Evolutionary conservation across 2,888 invertebrate genomes (phyloP).

Genomic region (Abrostola tripartita): DNA sequence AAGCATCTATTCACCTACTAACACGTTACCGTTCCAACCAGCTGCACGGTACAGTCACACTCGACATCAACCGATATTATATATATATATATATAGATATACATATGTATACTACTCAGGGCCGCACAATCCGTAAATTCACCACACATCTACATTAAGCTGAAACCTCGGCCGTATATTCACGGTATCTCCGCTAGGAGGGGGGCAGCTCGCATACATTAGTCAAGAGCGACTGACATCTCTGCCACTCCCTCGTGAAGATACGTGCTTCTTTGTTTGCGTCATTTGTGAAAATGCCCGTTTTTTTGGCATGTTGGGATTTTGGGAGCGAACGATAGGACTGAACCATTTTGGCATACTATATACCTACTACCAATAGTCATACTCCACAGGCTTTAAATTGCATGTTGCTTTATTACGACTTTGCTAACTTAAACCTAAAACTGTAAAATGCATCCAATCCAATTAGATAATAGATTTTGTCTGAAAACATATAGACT

Average conservation of each 20-base stretch:
- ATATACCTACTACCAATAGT: too few species aligned
- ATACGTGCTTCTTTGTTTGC: slow-evolving; percentile 49
- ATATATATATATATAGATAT: too few species aligned
- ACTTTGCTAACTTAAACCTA: too few species aligned
- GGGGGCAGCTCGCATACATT: slow-evolving; percentile 51
- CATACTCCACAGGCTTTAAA: too few species aligned
- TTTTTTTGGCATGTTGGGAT: slow-evolving; percentile 21
- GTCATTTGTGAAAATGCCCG: slow-evolving; percentile 32
- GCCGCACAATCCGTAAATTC: slow-evolving; percentile 27
- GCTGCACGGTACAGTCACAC: neutral
- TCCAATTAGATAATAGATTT: too few species aligned
- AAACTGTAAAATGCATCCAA: too few species aligned
- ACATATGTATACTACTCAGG: slow-evolving; percentile 26
- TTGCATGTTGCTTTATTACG: too few species aligned
- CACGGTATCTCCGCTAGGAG: slow-evolving; percentile 48
- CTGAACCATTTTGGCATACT: neutral
- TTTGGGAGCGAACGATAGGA: neutral
- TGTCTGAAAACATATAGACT: too few species aligned
- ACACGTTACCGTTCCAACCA: too few species aligned
- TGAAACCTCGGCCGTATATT: slow-evolving; percentile 51
- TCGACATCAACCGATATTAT: slow-evolving; percentile 12
- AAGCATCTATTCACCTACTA: too few species aligned
- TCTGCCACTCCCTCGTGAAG: slow-evolving; percentile 49
- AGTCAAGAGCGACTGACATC: slow-evolving; percentile 52
- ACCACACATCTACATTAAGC: slow-evolving; percentile 48